Percentiles rank a stretch among this genome's conserved stretches.
These are phyloP conservation scores for Trachelus tabidus DNA, from an alignment of 2,888 invertebrate genomes.

Conservation along the genomic window DNA sequence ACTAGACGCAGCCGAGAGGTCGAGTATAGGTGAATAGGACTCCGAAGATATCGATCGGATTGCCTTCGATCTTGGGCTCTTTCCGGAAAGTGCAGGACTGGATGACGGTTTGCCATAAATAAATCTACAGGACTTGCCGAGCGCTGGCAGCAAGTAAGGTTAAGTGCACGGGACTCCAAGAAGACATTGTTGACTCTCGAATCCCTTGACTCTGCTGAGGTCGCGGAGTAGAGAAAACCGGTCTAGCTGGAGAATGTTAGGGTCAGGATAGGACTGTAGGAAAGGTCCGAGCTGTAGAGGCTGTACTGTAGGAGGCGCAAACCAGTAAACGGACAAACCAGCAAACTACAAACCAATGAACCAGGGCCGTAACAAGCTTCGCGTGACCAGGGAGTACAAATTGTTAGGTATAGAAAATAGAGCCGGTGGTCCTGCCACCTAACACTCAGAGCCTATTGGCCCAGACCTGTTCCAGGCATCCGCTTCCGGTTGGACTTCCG, in stretches of 20 bases:
- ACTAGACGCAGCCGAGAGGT: not conserved
- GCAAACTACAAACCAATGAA: not conserved
- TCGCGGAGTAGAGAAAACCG: constrained; percentile 7
- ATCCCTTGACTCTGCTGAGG: constrained; percentile 15
- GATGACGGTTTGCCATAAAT: not conserved
- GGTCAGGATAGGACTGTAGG: not conserved
- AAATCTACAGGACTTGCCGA: not conserved
- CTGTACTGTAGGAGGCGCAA: not conserved
- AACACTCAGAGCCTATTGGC: not conserved
- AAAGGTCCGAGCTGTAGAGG: not conserved
- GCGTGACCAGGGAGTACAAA: not conserved
- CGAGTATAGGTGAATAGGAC: not conserved
- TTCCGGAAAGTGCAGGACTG: not conserved
- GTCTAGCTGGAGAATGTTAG: not conserved
- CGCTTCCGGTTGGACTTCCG: not conserved
- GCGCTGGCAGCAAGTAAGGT: not conserved
- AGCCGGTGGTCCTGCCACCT: not conserved
- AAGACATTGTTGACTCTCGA: constrained; percentile 19
- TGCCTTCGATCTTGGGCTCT: not conserved
- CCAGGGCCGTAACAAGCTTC: not conserved
- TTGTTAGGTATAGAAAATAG: not conserved
- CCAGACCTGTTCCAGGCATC: not conserved
- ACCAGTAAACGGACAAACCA: not conserved
- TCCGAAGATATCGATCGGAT: not conserved
- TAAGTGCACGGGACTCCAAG: constrained; percentile 13